Evolutionary conservation across 2,888 invertebrate species (phyloP).

Genomic region (Stegana nigrithorax): DNA sequence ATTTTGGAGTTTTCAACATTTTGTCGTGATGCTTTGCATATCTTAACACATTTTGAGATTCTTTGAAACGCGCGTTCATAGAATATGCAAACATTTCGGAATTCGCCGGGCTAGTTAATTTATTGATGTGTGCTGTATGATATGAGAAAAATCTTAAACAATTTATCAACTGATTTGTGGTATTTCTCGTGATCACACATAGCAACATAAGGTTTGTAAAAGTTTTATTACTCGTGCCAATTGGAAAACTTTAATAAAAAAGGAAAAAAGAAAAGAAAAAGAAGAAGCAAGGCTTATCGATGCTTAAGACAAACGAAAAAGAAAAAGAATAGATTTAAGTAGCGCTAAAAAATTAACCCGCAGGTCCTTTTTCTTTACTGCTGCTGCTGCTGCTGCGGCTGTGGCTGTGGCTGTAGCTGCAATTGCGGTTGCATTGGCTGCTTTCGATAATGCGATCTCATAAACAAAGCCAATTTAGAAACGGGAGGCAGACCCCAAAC

Average conservation of each 20-base stretch:
- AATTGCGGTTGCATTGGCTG: not conserved
- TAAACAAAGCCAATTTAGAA: conserved; percentile 60
- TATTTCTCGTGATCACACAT: too few relatives aligned
- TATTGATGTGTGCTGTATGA: too few relatives aligned
- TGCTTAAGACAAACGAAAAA: conserved; percentile 21
- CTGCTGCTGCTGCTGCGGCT: not conserved
- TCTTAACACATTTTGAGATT: conserved; percentile 61
- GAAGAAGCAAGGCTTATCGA: conserved; percentile 24
- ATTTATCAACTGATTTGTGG: not conserved
- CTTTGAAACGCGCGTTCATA: conserved; percentile 51
- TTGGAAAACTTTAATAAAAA: not conserved
- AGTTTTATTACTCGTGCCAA: too few relatives aligned
- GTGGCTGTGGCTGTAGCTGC: not conserved
- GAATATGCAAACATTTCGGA: too few relatives aligned
- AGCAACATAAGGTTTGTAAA: too few relatives aligned
- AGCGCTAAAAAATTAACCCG: conserved; percentile 61
- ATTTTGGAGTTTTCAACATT: conserved; percentile 15
- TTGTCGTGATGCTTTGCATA: conserved; percentile 53
- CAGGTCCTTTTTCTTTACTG: conserved; percentile 43
- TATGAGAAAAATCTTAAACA: too few relatives aligned
- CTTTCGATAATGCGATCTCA: conserved; percentile 56
- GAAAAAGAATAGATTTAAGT: conserved; percentile 41
- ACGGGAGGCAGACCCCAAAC: conserved; percentile 18
- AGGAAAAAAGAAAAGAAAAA: not conserved
- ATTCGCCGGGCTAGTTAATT: too few relatives aligned